Evolutionary conservation across 2,888 invertebrate genomes (phyloP), one percentile per base, ranked within the genome.

Genomic region (Orthosia gracilis): DNA sequence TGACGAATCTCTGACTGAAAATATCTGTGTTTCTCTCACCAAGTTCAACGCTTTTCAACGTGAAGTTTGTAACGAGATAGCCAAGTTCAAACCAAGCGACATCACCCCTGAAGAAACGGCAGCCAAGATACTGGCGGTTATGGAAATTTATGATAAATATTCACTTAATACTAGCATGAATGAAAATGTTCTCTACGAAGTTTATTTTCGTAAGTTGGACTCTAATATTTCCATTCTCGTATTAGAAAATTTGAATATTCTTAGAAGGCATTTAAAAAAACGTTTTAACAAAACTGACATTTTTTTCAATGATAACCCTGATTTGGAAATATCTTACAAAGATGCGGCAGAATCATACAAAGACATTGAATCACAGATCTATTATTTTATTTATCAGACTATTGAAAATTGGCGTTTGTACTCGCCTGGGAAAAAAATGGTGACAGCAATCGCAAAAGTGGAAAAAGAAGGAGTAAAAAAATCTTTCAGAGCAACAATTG

Each of bases 371-470:
- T 66, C 76, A 49, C 47, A 66, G 3, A 58, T 83, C 11, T 84
- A 78, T 69, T 73, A 81, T 67, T 81, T 75, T 15, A 47, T 84
- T 7, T 81, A 73, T 21, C 59, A 72, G 4, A 76, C 57, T 15
- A 58, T 40, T 15, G 81, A 83, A 45, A 61, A 83, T 52, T 84
- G 84, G 84, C 58, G 69, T 11, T n/a, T 75, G 40, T 80, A 80
- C 18, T 55, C 74, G 50, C 58, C 63, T 50, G 17, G 4, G 4
- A 49, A 65, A 26, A 5, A 4, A 58, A 11, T 52, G 21, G 31
- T 15, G 52, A 55, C 5, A 31, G 11, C 0, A 31, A 31, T 7
- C 5, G 7, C 0, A 31, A 0, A 31, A n/a, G n/a, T n/a, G 7
- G 31, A 7, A 31, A 31, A 31, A 7, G 31, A 31, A 31, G 31